Base-by-base conservation (phyloP, 1,140 invertebrate species). In the Drosophila pallidifrons region DNA sequence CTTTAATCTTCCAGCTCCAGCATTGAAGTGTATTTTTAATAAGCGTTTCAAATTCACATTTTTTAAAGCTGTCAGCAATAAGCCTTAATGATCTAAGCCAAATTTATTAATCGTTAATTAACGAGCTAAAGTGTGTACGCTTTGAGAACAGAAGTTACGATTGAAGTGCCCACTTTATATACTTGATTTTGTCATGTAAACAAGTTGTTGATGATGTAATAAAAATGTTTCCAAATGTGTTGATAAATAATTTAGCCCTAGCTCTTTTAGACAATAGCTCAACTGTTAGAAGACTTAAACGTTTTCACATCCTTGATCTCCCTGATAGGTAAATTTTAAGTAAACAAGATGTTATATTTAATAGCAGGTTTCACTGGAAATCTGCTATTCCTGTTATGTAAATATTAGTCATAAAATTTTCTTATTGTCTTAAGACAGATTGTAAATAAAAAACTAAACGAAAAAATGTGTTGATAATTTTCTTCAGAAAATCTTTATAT, bases 11-110 rank as follows among this genome's bases (percentile, higher is more conserved):
- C 8, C 35, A 70, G 49, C 16, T 8, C 4, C 11, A 13, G n/a
- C 51, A 43, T 41, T 58, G 16, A 10, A n/a, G 16, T 25, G 11
- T 47, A 58, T 16, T 11, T 72, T 66, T 58, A 73, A 70, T 52
- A 16, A 30, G 13, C 52, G 35, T 20, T 61, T 43, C 32, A 25
- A 32, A 35, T 20, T 46, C 13, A 8, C n/a, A 2, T 45, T 32
- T 58, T 46, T 58, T 47, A 57, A 63, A 58, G n/a, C 66, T 75
- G 72, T 69, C 43, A 57, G 46, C 25, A 41, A n/a, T 15, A 51
- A 15, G 35, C 7, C 35, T 30, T 65, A 54, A 45, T 41, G 20
- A 45, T 65, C 2, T 13, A 57, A 16, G 41, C 2, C 30, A 15
- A 67, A 47, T 47, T 35, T 51, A 65, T 65, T 49, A 41, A 64